Conservation (phyloP, 2,797 vertebrate species). For the Spinus pinus region DNA sequence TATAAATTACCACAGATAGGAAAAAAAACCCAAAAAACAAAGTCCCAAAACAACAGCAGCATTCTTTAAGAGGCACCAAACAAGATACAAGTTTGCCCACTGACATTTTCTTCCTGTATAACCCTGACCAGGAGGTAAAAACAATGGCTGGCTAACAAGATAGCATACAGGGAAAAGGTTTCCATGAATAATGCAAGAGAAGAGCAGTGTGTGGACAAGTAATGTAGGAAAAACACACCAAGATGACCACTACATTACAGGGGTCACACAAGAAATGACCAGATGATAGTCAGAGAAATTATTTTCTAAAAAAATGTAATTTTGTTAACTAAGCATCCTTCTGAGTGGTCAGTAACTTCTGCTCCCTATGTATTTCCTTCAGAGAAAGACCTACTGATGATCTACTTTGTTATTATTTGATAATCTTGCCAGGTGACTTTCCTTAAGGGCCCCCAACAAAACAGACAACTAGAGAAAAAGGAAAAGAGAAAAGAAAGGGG, state of each 20-base stretch:
- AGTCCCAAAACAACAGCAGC: neutral
- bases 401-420: neutral
- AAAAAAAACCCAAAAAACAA: neutral
- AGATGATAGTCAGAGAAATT: neutral
- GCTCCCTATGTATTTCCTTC: neutral
- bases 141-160: slow-evolving; percentile 8
- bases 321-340: neutral
- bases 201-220: neutral
- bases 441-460: neutral
- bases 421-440: neutral
- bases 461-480: neutral
- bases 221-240: neutral
- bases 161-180: slow-evolving; percentile 10
- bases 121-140: slow-evolving; percentile 20
- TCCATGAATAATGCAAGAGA: slow-evolving; percentile 53
- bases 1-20: slow-evolving; percentile 36
- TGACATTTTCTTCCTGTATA: slow-evolving; percentile 27
- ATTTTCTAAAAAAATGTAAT: neutral
- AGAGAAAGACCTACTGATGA: neutral
- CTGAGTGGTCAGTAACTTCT: neutral
- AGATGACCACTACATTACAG: neutral
- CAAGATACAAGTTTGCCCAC: neutral
- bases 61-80: slow-evolving; percentile 25
- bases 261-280: neutral
- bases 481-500: neutral